Base-by-base conservation (phyloP, 2,888 invertebrate species). In the Idaea aversata region DNA sequence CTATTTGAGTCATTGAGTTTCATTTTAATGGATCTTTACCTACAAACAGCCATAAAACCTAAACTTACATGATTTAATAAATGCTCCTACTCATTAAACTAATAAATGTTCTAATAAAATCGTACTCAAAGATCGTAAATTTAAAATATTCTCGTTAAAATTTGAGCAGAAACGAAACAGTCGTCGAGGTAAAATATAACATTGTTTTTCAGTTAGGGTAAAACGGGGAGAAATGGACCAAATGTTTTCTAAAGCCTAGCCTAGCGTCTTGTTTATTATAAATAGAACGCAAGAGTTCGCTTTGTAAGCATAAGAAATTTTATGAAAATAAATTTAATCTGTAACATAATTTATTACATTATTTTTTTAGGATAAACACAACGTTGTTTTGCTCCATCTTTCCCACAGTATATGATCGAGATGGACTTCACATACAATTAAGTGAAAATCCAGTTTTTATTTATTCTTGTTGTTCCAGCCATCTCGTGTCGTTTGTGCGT, bases 131-230 rank as follows among this genome's bases (percentile, higher is more conserved):
- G 69, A 67, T 68, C 69, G 69, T 75, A 72, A 73, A 72, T 72
- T 68, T 34, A 57, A 72, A 70, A 69, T 69, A 68, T 72, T 62
- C 61, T 61, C 63, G 64, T 35, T 61, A 34, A 71, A 47, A 68
- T 68, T 71, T 68, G 57, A 34, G 64, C 64, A 63, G 72, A 70
- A 67, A 63, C 63, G 59, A 63, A 47, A 47, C 66, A 47, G 64
- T 63, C 59, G 62, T 70, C 63, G 66, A 65, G 63, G 25, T 61
- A 34, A 38, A 38, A 62, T 61, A 57, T 38, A 76, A 82, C 81
- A 88, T 88, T 87, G 87, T 89, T 87, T 88, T 88, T 87, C 86
- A 83, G 6, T 47, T 10, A 47, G 47, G 13, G 47, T 47, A 13
- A 47, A 47, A 13, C 47, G 4, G 47, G 47, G 47, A 13, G 13